Evolutionary conservation across 2,113 vertebrate genomes (phyloP).

Genomic region (Cheirogaleus medius): DNA sequence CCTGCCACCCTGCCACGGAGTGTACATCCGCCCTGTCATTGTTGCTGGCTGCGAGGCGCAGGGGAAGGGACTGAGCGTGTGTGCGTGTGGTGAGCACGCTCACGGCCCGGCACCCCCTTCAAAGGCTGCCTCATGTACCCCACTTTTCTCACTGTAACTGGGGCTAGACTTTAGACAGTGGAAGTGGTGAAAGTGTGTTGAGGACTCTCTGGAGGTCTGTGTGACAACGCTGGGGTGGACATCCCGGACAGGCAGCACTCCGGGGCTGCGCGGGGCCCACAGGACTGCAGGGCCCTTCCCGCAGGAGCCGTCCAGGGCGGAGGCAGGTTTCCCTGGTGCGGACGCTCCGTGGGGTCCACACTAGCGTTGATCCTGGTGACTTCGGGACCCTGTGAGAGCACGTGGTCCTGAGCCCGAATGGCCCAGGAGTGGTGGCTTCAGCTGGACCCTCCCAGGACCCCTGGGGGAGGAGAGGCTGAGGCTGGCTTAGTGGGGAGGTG

Average conservation of each 20-base stretch:
- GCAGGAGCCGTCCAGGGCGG: background rate
- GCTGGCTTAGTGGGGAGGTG: background rate
- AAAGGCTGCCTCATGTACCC: background rate
- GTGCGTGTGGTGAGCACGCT: background rate
- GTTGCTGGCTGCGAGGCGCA: background rate
- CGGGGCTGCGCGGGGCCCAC: accelerated
- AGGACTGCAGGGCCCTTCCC: background rate
- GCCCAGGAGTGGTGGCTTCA: background rate
- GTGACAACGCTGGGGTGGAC: background rate
- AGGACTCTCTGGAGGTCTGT: background rate
- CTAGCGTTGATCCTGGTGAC: accelerated
- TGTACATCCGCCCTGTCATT: background rate
- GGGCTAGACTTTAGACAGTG: background rate
- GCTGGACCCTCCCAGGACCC: background rate
- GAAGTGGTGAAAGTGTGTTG: background rate
- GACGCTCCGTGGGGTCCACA: background rate
- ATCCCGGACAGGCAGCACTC: background rate
- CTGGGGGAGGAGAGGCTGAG: background rate
- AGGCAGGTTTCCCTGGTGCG: background rate
- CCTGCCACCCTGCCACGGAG: background rate
- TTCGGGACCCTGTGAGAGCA: background rate
- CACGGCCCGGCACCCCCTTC: background rate
- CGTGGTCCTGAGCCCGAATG: background rate
- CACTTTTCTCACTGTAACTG: background rate
- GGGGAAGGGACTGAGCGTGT: background rate